Base-by-base conservation (phyloP, 2,797 vertebrate genomes). In the Tauraco hartlaubi region DNA sequence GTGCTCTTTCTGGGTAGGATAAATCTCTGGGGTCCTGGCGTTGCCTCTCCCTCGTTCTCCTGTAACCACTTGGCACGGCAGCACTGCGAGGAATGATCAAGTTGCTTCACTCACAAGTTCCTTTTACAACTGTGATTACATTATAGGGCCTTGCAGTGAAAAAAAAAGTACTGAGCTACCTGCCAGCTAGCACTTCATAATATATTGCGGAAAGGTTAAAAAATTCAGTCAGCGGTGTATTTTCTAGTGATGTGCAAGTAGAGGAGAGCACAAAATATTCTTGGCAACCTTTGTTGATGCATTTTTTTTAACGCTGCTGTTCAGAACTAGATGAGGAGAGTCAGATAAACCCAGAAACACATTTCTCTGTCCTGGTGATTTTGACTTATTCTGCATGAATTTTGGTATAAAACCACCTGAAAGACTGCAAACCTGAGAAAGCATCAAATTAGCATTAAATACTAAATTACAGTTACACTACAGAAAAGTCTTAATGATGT, bases 101-200 rank as follows among this genome's bases (percentile, higher is more conserved):
- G 88, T 85, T 91, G 92, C 94, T 96, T 97, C 92, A 95, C 95
- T 95, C 88, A 93, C 95, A 71, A 90, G 54, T 88, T 94, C 92
- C 93, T 94, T 88, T 95, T 91, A 88, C 86, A 97, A 93, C 87
- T 92, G 39, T 94, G 95, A 97, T 95, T 97, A 95, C 85, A 85
- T 95, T 96, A 90, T 22, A 96, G 86, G 85, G 80, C 69, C 77
- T 93, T 54, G 63, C 85, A 95, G 94, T 51, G 15, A 93, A 56
- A 31, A 35, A 44, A 97, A 91, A 93, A 95, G 80, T 43, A 90
- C 80, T 72, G 29, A 84, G 49, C 64, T 94, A 95, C 96, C 85
- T 94, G 83, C 64, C 91, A 90, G 63, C 39, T 67, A 91, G 82
- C 79, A 92, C 93, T 93, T 94, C 22, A 41, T 69, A 95, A 80